Evolutionary conservation across 2,888 invertebrate species (phyloP), one percentile per base, ranked within the genome.

Genomic region (Belgica antarctica): DNA sequence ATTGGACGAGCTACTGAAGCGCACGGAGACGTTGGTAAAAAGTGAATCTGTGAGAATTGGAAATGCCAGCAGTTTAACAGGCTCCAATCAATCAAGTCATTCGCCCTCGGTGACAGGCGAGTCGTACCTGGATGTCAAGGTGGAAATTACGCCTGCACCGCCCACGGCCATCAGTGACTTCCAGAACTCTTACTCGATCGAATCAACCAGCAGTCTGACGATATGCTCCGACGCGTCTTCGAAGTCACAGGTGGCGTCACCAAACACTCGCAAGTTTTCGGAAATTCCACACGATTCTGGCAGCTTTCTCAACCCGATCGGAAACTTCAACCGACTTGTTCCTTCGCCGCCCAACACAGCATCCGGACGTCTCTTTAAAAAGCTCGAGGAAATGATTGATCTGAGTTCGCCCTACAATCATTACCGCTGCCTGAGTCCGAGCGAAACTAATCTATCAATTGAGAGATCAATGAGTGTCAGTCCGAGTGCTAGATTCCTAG

Each of bases 401-500:
- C 81, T 88, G 61, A 88, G 89, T 77, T 86, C 87, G 0, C 88
- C 89, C 1, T 90, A 89, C 77, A 87, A 87, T 76, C 87, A 89
- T 73, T 90, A 89, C 79, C 85, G 87, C 77, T 89, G 87, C 76
- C 81, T 87, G 22, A 86, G 87, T 75, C 87, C 87, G 5, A 87
- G 86, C 72, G 85, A 85, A 74, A 82, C 82, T 73, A 81, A 81
- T 72, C 73, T 80, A 2, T 77, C 79, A 7, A 57, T 47, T 68
- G 78, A 78, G 24, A 80, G 79, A 72, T 46, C 79, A 1, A 78
- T 78, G 63, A 74, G 76, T 10, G 34, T 68, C 8, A 68, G 68
- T 31, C 68, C 59, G 10, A 52, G 25, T 12, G 10, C 52, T n/a
- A 19, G 17, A 4, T 27, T 46, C 25, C 8, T 19, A 8, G 62